A percentile compares a stretch with the other conserved stretches of the same genome.
phyloP scores from a whole-genome alignment of 37 sponge, comb jelly and placozoan species.

The Petrosia ficiformis region DNA sequence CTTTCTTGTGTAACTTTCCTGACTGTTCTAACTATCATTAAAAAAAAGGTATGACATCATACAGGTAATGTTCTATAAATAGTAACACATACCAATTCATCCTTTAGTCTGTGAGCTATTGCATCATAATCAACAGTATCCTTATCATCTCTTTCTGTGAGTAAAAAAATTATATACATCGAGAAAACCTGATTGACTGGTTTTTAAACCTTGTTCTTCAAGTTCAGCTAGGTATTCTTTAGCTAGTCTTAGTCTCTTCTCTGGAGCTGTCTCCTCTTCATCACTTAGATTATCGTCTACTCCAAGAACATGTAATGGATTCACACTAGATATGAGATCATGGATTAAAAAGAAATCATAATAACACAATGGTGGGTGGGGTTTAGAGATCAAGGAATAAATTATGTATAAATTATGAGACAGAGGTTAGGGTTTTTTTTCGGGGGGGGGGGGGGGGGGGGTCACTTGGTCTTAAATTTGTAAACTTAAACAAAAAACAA shows the following conservation, averaged over 20 bases:
- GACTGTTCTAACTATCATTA: conserved; percentile 55
- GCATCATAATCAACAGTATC: conserved; percentile 65
- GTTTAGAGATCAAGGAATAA: too few relatives aligned
- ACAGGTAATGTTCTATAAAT: too few relatives aligned
- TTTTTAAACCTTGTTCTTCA: conserved; percentile 72
- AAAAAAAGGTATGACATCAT: not conserved
- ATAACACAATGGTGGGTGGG: not conserved
- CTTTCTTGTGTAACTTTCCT: conserved; percentile 69
- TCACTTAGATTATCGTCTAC: conserved; percentile 11
- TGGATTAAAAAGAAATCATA: too few relatives aligned
- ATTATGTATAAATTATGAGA: too few relatives aligned
- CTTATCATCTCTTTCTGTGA: conserved; percentile 47
- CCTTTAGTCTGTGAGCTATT: conserved; percentile 71
- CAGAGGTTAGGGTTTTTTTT: too few relatives aligned
- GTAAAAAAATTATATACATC: not conserved
- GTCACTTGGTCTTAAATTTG: too few relatives aligned
- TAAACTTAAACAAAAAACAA: too few relatives aligned
- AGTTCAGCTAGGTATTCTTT: conserved; percentile 88
- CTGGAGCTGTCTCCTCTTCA: conserved; percentile 88
- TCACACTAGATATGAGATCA: too few relatives aligned
- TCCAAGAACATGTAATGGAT: not conserved
- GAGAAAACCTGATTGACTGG: too few relatives aligned
- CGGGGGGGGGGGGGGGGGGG: too few relatives aligned
- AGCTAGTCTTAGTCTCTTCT: conserved; percentile 90
- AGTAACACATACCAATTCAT: conserved; percentile 73